Evolutionary conservation across 2,113 vertebrate species (phyloP).

Genomic region (Indicator indicator): DNA sequence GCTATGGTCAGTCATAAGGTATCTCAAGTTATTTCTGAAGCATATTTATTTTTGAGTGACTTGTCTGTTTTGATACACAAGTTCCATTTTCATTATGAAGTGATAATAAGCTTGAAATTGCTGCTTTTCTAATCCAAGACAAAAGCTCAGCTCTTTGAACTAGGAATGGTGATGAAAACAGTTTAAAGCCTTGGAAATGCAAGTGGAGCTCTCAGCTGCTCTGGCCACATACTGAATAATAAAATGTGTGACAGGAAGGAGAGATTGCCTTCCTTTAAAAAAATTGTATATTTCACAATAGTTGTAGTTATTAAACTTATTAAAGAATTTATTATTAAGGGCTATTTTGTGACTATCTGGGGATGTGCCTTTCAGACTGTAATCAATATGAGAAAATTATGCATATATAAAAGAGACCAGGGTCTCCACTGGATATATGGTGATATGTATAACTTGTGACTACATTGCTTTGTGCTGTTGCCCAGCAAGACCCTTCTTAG

Average conservation of each 20-base stretch:
- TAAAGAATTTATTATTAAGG: background rate
- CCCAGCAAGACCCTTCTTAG: background rate
- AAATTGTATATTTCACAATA: background rate
- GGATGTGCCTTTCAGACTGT: background rate
- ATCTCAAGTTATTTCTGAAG: background rate
- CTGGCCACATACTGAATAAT: background rate
- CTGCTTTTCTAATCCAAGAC: background rate
- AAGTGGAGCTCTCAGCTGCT: background rate
- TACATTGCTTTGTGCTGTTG: background rate
- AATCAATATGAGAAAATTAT: background rate
- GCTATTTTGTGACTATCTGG: background rate
- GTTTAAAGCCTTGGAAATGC: background rate
- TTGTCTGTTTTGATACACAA: background rate
- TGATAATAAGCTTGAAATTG: slow-evolving; percentile 6
- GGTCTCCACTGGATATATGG: background rate
- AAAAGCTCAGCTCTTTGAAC: slow-evolving; percentile 16
- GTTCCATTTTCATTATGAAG: background rate
- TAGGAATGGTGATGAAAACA: background rate
- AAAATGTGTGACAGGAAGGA: background rate
- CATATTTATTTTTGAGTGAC: background rate
- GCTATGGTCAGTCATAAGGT: rapidly evolving
- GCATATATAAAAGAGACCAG: background rate
- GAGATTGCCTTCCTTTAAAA: background rate
- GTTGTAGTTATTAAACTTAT: background rate
- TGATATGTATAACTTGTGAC: background rate